These are phyloP conservation scores for Pangasius djambal DNA, from an alignment of 2,797 vertebrate genomes.

Conservation along the genomic window DNA sequence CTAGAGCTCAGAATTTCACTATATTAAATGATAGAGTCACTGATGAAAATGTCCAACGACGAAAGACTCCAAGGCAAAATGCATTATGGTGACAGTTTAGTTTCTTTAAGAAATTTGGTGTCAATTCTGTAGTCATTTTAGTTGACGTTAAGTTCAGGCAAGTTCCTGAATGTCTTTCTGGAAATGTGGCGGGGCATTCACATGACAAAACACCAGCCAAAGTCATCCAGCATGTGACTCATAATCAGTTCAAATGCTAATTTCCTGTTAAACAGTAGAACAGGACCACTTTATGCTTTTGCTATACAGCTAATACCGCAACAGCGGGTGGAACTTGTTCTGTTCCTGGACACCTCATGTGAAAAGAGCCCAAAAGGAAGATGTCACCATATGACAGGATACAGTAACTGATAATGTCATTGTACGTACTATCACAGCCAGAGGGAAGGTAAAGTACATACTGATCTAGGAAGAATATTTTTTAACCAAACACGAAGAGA, in stretches of 20 bases:
- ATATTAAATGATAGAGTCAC: no score
- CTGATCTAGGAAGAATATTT: neutral
- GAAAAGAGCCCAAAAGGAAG: constrained; percentile 19
- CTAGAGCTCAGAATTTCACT: no score
- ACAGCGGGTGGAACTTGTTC: neutral
- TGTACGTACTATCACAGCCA: neutral
- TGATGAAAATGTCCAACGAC: no score
- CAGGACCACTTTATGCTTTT: neutral
- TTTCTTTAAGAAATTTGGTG: no score
- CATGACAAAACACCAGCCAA: no score
- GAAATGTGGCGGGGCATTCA: no score
- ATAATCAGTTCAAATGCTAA: neutral
- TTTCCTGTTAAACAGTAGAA: neutral
- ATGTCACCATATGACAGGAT: constrained; percentile 27
- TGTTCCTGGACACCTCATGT: neutral
- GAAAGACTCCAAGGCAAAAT: no score
- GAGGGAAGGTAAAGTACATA: neutral
- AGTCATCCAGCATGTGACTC: no score
- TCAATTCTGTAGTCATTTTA: no score
- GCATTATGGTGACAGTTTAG: no score
- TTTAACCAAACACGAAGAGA: neutral
- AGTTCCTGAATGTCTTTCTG: no score
- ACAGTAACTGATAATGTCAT: neutral
- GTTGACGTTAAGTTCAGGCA: no score
- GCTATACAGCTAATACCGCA: neutral